Evolutionary conservation across 2,797 vertebrate species (phyloP), one percentile per base, ranked within the genome.

Genomic region (Tiaroga cobitis): DNA sequence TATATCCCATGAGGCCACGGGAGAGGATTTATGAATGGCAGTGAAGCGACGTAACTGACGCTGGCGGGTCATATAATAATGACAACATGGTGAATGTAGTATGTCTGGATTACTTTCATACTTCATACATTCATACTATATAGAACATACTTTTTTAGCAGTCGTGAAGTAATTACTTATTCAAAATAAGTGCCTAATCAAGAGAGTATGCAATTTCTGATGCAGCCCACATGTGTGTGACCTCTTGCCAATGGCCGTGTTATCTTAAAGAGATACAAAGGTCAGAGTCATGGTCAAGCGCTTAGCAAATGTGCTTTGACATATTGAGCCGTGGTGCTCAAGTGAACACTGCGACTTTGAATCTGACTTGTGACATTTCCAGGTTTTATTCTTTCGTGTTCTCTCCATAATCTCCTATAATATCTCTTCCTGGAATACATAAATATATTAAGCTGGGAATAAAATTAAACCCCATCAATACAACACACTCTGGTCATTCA

Each of bases 321-420:
- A 37, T 51, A 56, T 76, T n/a, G 32, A 76, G 21, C 21, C 1
- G 5, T 18, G 39, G 13, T 54, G 13, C 79, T 37, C 79, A 51
- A 54, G 24, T 56, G 13, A 59, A 56, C 32, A 61, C 19, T 69
- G 67, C 34, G 5, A 76, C 46, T 26, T 81, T 54, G 21, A 70
- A 69, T 54, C 67, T 67, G 37, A 79, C 34, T 24, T 49, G 29
- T 37, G 11, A 80, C 78, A 49, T 80, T 80, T 67, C 24, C 37
- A 4, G 63, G 32, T 49, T 32, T 15, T 6, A 59, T 61, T 77
- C 2, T 39, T 59, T 59, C 1, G 21, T 77, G 32, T n/a, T 43
- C 63, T 61, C 41, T 68, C 13, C 19, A 37, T 51, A 21, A 68
- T 80, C 51, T 54, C 4, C 8, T 24, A 3, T 34, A 5, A 24